These are phyloP conservation scores for Pteronura brasiliensis DNA, from an alignment of 2,113 vertebrate genomes.

Conservation along the genomic window DNA sequence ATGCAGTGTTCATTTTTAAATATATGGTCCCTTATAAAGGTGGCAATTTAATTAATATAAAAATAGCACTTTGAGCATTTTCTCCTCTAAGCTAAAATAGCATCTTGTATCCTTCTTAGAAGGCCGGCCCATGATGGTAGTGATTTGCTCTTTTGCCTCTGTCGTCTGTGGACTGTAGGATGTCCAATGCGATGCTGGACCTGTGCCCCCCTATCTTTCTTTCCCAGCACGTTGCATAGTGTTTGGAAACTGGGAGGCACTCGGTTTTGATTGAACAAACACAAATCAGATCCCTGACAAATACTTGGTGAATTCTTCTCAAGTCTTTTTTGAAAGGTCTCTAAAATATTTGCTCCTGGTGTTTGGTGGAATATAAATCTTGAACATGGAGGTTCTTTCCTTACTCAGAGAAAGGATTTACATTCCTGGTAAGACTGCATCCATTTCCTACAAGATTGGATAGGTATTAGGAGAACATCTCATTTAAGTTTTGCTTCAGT, in stretches of 20 bases:
- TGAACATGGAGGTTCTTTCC: background rate
- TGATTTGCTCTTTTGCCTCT: background rate
- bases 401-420: background rate
- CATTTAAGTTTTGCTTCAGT: background rate
- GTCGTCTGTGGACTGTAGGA: background rate
- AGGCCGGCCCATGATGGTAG: no score
- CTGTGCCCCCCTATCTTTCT: background rate
- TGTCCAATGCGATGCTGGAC: fast-evolving
- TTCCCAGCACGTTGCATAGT: background rate
- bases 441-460: background rate
- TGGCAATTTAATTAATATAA: background rate
- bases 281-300: background rate
- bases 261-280: background rate
- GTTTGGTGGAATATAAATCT: background rate
- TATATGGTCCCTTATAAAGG: background rate
- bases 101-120: background rate
- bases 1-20: background rate
- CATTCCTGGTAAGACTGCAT: background rate
- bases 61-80: background rate
- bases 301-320: background rate
- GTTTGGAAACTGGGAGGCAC: background rate
- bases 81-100: background rate
- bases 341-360: background rate
- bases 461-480: background rate
- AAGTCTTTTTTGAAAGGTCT: background rate